Conservation (phyloP, 2,113 vertebrate species). For the Edolisoma coerulescens region DNA sequence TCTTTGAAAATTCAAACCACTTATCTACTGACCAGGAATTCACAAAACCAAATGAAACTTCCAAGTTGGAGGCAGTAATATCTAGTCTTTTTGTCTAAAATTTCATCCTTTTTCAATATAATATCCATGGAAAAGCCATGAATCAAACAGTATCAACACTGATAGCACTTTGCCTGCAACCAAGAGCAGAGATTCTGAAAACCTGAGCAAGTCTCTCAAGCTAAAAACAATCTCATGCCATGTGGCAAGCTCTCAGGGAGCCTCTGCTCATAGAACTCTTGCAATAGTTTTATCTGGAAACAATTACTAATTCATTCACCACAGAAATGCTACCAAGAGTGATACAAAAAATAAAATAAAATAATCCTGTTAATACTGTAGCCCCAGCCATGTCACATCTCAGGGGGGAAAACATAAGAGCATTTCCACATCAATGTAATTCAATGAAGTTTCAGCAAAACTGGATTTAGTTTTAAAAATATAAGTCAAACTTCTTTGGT, state of each 20-base stretch:
- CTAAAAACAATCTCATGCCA: not conserved
- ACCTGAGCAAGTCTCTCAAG: not conserved
- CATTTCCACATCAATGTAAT: not conserved
- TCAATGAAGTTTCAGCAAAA: not conserved
- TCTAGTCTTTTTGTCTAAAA: not conserved
- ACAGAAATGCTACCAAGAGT: not conserved
- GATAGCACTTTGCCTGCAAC: not conserved
- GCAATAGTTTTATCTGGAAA: not conserved
- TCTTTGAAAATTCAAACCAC: not conserved
- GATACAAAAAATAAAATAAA: not conserved
- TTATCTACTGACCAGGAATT: not conserved
- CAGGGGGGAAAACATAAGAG: fast-evolving
- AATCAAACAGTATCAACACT: not conserved
- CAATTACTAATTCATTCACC: not conserved
- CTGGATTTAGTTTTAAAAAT: not conserved
- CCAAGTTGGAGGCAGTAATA: not conserved
- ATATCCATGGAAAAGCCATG: not conserved
- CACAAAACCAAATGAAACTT: not conserved
- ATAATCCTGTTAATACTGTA: not conserved
- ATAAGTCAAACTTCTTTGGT: not conserved
- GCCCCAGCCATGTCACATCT: not conserved
- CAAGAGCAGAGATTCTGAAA: not conserved
- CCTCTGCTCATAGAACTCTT: not conserved
- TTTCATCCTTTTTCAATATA: not conserved
- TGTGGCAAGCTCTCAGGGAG: not conserved